Evolutionary conservation across 2,797 vertebrate species (phyloP).

Genomic region (Muscicapa comitata): DNA sequence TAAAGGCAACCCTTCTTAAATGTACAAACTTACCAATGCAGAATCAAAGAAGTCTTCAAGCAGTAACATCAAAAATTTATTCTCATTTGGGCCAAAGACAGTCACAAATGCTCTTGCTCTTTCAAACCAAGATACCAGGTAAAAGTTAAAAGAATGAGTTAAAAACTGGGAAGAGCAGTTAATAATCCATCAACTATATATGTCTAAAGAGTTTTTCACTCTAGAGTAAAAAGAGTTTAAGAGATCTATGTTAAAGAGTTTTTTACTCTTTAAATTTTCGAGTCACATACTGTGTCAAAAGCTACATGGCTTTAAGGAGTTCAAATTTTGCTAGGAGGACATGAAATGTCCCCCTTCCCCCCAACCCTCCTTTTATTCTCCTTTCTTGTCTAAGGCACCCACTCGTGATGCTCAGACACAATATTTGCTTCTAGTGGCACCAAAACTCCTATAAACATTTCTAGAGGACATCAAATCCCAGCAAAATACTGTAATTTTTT

Average conservation of each 20-base stretch:
- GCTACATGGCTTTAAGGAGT: rapidly evolving
- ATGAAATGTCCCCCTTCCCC: background rate
- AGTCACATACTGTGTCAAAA: rapidly evolving
- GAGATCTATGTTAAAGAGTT: too few relatives aligned
- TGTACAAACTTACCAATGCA: conserved; percentile 72
- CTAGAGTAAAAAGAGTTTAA: too few relatives aligned
- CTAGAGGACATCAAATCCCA: background rate
- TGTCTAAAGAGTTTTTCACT: background rate
- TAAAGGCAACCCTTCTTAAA: background rate
- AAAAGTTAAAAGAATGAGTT: conserved; percentile 25
- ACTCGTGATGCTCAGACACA: background rate
- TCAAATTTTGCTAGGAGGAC: background rate
- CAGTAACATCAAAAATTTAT: conserved; percentile 42
- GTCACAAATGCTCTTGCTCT: conserved; percentile 64
- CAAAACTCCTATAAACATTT: rapidly evolving
- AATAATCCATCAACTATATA: background rate
- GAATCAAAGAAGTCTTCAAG: conserved; percentile 79
- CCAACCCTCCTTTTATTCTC: background rate
- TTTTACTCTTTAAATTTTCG: background rate
- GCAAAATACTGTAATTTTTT: background rate
- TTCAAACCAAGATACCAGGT: conserved; percentile 84
- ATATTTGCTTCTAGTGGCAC: rapidly evolving
- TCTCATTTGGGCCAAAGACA: background rate
- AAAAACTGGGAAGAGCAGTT: background rate
- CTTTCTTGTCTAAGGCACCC: background rate